Evolutionary conservation across 1,140 invertebrate genomes (phyloP).

Genomic region (Lithobius niger): DNA sequence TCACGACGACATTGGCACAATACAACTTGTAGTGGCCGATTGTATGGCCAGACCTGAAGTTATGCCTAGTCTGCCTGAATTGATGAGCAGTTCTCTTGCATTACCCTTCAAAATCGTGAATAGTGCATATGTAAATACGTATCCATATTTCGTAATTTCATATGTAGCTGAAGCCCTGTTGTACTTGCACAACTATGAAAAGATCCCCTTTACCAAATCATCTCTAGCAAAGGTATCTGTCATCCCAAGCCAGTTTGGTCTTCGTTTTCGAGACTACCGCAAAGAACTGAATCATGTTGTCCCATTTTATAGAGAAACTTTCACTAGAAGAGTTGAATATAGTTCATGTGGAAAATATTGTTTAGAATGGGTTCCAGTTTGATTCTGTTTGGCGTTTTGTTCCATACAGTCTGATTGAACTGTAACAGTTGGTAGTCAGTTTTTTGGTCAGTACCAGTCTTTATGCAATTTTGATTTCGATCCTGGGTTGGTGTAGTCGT

Average conservation of each 20-base stretch:
- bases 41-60: neutral
- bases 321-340: neutral
- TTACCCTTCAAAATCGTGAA: too few species aligned
- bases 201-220: neutral
- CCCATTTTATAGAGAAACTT: neutral
- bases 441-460: too few species aligned
- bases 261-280: neutral
- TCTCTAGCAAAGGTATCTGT: neutral
- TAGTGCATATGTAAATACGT: neutral
- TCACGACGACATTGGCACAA: neutral
- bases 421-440: too few species aligned
- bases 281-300: neutral
- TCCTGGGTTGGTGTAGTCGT: too few species aligned
- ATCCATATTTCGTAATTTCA: neutral
- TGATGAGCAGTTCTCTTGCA: neutral
- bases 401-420: too few species aligned
- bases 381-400: too few species aligned
- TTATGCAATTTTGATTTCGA: too few species aligned
- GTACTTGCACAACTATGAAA: neutral
- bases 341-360: too few species aligned
- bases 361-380: too few species aligned
- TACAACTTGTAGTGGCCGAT: neutral
- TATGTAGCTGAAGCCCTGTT: neutral
- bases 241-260: neutral
- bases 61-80: neutral